Conservation (phyloP, 2,888 invertebrate genomes). For the Cantharis lateralis region DNA sequence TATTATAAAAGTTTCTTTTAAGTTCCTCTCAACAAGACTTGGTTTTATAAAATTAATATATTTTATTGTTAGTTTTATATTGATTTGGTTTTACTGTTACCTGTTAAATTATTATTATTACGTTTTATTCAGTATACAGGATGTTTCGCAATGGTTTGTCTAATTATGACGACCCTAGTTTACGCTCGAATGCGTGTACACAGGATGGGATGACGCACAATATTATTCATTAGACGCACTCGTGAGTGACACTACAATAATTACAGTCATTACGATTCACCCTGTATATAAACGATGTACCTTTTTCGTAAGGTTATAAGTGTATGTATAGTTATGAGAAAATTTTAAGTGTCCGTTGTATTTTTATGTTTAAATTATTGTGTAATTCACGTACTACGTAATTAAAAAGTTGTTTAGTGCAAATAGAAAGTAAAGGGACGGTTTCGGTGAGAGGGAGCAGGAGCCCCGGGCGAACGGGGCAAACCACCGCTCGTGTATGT, state of each 20-base stretch:
- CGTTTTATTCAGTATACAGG: conserved; percentile 22
- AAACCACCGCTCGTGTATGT: not conserved
- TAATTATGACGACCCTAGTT: not conserved
- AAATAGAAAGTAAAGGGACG: not conserved
- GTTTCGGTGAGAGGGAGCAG: not conserved
- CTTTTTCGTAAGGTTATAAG: not conserved
- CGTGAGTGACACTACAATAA: not conserved
- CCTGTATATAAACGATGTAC: not conserved
- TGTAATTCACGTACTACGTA: not conserved
- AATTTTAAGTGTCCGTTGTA: not conserved
- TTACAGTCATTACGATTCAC: not conserved
- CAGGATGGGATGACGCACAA: not conserved
- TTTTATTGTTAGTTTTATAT: conserved; percentile 32
- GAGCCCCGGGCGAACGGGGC: not conserved
- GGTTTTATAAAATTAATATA: conserved; percentile 28
- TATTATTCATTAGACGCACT: not conserved
- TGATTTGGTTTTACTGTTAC: conserved; percentile 29
- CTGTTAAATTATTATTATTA: conserved; percentile 25
- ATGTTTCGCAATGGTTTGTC: not conserved
- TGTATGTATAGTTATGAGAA: not conserved
- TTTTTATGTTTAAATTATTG: not conserved
- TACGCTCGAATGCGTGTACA: not conserved
- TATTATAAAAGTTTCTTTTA: conserved; percentile 6
- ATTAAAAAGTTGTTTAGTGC: not conserved
- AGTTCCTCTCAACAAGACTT: conserved; percentile 32